Conservation (phyloP, 2,113 vertebrate genomes). For the Silurus glanis region DNA sequence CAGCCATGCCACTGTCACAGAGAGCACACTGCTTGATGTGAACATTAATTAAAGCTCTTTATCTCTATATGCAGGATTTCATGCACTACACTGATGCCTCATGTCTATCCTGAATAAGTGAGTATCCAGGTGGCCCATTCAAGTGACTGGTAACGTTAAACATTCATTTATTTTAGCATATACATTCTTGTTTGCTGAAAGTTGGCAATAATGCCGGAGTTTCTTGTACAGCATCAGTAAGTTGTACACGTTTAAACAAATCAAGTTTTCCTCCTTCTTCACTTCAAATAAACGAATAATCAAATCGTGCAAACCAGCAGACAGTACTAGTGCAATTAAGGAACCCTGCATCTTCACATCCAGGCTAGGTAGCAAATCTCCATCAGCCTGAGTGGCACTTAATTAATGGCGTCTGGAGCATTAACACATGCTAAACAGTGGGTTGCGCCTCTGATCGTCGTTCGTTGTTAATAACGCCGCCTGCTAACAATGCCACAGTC, state of each 20-base stretch:
- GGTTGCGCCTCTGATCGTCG: conserved; percentile 22
- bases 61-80: not conserved
- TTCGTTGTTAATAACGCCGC: conserved; percentile 28
- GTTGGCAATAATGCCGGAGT: not conserved
- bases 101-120: not conserved
- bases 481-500: conserved; percentile 23
- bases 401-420: conserved; percentile 28
- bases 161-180: not conserved
- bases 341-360: not conserved
- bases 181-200: not conserved
- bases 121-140: not conserved
- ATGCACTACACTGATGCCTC: not conserved
- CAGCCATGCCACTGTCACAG: not conserved
- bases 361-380: not conserved
- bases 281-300: not conserved
- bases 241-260: not conserved
- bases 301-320: not conserved
- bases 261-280: not conserved
- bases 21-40: not conserved
- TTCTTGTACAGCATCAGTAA: not conserved
- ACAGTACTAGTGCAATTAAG: not conserved
- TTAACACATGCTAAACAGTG: conserved; percentile 29
- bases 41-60: not conserved
- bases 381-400: conserved; percentile 28
- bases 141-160: not conserved